phyloP scores from a whole-genome alignment of 2,797 vertebrate species.

The Melanotaenia maccullochi region DNA sequence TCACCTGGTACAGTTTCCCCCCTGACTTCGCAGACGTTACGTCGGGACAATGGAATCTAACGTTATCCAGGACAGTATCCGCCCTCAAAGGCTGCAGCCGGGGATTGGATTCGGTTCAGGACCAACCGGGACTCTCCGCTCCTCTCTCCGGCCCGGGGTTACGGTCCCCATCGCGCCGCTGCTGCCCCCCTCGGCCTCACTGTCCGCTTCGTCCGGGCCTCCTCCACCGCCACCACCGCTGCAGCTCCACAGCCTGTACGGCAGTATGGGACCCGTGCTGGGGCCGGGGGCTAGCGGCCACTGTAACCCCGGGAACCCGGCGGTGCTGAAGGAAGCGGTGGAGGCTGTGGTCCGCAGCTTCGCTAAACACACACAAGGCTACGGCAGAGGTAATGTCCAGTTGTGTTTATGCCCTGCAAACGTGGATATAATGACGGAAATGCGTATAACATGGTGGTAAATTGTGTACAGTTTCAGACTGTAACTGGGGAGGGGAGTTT shows the following conservation, averaged over 20 bases:
- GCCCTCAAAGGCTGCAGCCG: constrained; percentile 88
- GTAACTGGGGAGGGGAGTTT: constrained; percentile 29
- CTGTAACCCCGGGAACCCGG: constrained; percentile 86
- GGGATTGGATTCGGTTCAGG: constrained; percentile 82
- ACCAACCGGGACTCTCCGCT: constrained; percentile 85
- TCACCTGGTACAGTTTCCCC: not conserved
- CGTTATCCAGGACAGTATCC: constrained; percentile 77
- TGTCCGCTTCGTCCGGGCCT: constrained; percentile 77
- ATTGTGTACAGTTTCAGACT: not conserved
- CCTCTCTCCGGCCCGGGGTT: constrained; percentile 88
- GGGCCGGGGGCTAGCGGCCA: constrained; percentile 74
- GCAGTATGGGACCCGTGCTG: constrained; percentile 78
- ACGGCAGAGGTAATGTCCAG: constrained; percentile 88
- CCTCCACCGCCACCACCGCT: constrained; percentile 82
- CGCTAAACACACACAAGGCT: constrained; percentile 97
- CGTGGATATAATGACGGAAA: no score
- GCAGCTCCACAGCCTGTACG: constrained; percentile 84
- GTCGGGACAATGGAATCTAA: constrained; percentile 86
- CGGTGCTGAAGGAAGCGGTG: constrained; percentile 93
- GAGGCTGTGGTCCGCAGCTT: constrained; percentile 97
- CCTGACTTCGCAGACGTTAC: constrained; percentile 57
- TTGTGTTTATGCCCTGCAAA: no score
- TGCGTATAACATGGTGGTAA: not conserved
- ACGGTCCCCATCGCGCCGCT: constrained; percentile 83
- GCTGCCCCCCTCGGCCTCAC: constrained; percentile 77